Evolutionary conservation across 2,797 vertebrate genomes (phyloP), one percentile per base, ranked within the genome.

Genomic region (Schizothorax lantsangensis): DNA sequence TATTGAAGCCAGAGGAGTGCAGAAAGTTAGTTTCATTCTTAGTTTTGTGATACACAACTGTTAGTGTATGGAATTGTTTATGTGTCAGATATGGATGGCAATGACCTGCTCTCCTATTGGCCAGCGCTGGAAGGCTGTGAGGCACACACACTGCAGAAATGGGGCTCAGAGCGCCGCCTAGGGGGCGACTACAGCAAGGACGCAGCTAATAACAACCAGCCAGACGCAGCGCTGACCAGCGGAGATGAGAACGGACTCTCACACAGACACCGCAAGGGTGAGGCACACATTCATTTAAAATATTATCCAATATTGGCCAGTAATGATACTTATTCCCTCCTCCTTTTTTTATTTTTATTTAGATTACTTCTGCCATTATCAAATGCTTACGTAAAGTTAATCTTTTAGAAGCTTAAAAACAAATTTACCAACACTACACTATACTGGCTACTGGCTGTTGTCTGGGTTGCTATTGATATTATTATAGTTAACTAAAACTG

Each of bases 81-180:
- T 91, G 83, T 90, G 74, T 88, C 93, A 99, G 98, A 99, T 73
- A 93, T 98, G 94, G 98, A 99, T 66, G 98, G 98, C 90, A 99
- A 99, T 10, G 98, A 99, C 93, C 96, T 99, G 89, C 94, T 97
- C 94, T 98, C 98, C 14, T 99, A 98, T 91, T 99, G 98, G 98
- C 98, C 98, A 0, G 97, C 97, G 54, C 91, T 99, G 93, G 97
- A 98, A 5, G 97, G 97, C 88, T 97, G 97, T 0, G 97, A 99
- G 85, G 96, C 95, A 30, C 95, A 96, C 89, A 96, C 96, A n/a
- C 94, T 99, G 90, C 98, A 99, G 95, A 98, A 99, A 89, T 99
- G 98, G 98, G 98, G 98, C 88, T 99, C 98, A 0, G 98, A 99
- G 92, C 95, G 98, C 91, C 98, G 97, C 88, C 95, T 99, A 90